These are phyloP conservation scores for Tyrannus savana DNA, from an alignment of 2,113 vertebrate species.

Conservation along the genomic window DNA sequence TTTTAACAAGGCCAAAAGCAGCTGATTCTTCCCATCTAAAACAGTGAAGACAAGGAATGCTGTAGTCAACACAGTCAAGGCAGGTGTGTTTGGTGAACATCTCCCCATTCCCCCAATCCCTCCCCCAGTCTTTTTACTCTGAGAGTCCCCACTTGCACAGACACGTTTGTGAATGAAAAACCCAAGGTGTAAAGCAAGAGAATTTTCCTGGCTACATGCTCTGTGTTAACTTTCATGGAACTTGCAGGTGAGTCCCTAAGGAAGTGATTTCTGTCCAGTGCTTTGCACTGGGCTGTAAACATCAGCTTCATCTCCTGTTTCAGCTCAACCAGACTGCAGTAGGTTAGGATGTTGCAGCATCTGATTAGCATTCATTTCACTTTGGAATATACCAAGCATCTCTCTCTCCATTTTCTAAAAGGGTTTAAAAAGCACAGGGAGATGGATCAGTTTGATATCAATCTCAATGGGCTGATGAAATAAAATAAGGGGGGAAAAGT, in stretches of 20 bases:
- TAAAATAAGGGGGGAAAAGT: neutral
- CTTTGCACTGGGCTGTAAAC: neutral
- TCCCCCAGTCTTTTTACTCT: neutral
- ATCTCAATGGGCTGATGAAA: neutral
- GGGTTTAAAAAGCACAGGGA: neutral
- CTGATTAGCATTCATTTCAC: neutral
- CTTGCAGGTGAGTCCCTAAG: neutral
- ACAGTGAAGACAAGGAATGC: conserved; percentile 1
- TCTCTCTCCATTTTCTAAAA: neutral
- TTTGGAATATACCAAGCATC: neutral
- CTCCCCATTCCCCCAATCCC: neutral
- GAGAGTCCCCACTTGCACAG: neutral
- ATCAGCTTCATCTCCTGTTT: neutral
- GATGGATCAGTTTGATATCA: neutral
- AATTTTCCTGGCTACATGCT: neutral
- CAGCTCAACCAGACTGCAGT: neutral
- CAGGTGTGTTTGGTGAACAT: neutral
- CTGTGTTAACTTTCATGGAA: neutral
- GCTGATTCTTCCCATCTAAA: conserved; percentile 96
- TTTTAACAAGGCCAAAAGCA: conserved; percentile 93
- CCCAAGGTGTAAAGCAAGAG: neutral
- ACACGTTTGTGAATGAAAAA: neutral
- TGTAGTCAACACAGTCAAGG: neutral
- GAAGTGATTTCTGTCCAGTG: neutral
- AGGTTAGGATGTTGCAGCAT: neutral